Base-by-base conservation (phyloP, 1,140 invertebrate species). In the Pseudobourletiella spinata region DNA sequence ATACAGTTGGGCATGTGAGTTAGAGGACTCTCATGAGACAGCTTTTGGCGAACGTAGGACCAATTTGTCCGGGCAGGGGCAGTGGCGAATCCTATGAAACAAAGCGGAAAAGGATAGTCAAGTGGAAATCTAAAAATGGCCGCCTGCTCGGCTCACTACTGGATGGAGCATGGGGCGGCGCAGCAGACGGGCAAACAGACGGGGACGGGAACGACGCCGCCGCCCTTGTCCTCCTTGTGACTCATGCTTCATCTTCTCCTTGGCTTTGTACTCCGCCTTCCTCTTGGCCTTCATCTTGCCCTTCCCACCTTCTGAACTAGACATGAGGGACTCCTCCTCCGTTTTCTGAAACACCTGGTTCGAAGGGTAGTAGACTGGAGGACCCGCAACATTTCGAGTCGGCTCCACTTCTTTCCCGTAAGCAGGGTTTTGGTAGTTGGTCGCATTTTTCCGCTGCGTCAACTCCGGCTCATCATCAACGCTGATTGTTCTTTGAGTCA, bases 311-410 rank as follows among this genome's bases (percentile, higher is more conserved):
- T n/a, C n/a, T n/a, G n/a, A n/a, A n/a, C n/a, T 66, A 51, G 55
- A 54, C 59, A 52, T 55, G 63, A 82, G 77, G 71, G 78, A 73
- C 1, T 79, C 77, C 76, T 88, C 85, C 71, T 86, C 85, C 66
- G 87, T 88, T 66, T 82, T 84, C 0, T 78, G 78, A 70, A 88
- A 88, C 66, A 87, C 82, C 46, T 84, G 84, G n/a, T 86, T 86
- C 1, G 88, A 87, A 25, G 88, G 89, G 79, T 91, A 91, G 76
- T 90, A 91, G n/a, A 91, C 87, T 2, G 88, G 85, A n/a, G 87
- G 86, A 1, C 88, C 88, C 25, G 84, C 79, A 16, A 87, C 80
- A 72, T 88, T 88, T 72, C 85, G 59, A 78, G 81, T 42, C 25
- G 43, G 54, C 42, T 61, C 62, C 15, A 43, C 15, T 30, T 56